Base-by-base conservation (phyloP, 2,797 vertebrate species). In the Emydoidea blandingii region DNA sequence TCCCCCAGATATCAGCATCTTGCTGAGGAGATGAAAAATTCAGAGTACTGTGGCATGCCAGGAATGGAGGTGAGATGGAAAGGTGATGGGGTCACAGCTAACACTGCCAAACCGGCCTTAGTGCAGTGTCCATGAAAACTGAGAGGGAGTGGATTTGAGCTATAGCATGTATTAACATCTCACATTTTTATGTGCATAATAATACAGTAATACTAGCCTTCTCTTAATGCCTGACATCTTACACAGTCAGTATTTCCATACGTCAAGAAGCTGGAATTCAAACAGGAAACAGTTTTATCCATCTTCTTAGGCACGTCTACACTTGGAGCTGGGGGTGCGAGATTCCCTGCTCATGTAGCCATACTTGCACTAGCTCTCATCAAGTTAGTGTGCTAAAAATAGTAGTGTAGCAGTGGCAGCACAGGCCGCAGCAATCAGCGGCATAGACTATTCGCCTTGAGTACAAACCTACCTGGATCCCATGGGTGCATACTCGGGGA, bases 1-100 rank as follows among this genome's bases (percentile, higher is more conserved):
- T 81, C 68, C 27, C 44, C 0, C 57, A 4, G 3, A 0, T 2
- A 59, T 52, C 23, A 37, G 82, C 41, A 1, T 0, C 56, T 65
- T 0, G 2, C 81, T 11, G 78, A 57, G 25, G 34, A 80, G 72
- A 4, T 0, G 3, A 56, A 8, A 65, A 5, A 4, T 62, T 54
- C 4, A 2, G 53, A 72, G 8, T 0, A 6, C 7, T 12, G 37
- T 41, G 52, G 76, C 6, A 12, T 1, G 1, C 44, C 76, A 91
- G 76, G 78, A 86, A 49, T 37, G 1, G 52, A 89, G 80, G 92
- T 47, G 93, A 79, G 68, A 44, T 25, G 25, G 65, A 27, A 31
- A 5, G 0, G 10, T 18, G 41, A 18, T 1, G 1, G 74, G 74
- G 74, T 78, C 47, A 31, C 74, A 94, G 52, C 44, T 2, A 1